Evolutionary conservation across 2,797 vertebrate genomes (phyloP).

Genomic region (Epinephelus malabaricus): DNA sequence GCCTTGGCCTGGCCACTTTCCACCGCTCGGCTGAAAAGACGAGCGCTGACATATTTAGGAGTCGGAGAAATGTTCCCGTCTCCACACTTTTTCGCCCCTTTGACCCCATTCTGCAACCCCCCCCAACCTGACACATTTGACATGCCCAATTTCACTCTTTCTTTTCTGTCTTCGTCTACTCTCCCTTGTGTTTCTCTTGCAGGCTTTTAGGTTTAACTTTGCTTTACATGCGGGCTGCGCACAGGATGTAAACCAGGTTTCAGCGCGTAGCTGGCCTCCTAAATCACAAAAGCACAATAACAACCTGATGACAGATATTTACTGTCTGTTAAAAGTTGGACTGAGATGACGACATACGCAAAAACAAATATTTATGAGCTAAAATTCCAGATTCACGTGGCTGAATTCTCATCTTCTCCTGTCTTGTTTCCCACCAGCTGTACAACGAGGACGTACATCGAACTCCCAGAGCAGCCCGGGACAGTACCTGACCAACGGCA

Average conservation of each 20-base stretch:
- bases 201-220: constrained; percentile 35
- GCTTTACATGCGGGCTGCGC: background rate
- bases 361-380: background rate
- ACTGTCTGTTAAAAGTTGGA: background rate
- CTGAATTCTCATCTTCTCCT: background rate
- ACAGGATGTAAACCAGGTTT: constrained; percentile 7
- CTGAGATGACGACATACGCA: background rate
- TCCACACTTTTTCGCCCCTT: constrained; percentile 49
- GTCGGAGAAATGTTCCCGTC: constrained; percentile 63
- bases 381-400: background rate
- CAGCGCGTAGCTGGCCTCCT: constrained; percentile 2
- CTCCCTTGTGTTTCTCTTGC: constrained; percentile 21
- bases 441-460: constrained; percentile 90
- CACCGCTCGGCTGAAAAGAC: constrained; percentile 37
- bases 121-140: constrained; percentile 11
- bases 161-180: constrained; percentile 17
- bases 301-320: constrained; percentile 11
- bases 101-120: constrained; percentile 34
- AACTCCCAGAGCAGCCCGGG: constrained; percentile 89
- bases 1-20: constrained; percentile 58
- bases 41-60: constrained; percentile 68
- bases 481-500: constrained; percentile 88
- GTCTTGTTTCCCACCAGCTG: constrained; percentile 80
- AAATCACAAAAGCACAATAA: constrained; percentile 33
- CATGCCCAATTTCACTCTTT: constrained; percentile 52